Base-by-base conservation (phyloP, 1,140 invertebrate genomes). In the Scaptomyza montana region DNA sequence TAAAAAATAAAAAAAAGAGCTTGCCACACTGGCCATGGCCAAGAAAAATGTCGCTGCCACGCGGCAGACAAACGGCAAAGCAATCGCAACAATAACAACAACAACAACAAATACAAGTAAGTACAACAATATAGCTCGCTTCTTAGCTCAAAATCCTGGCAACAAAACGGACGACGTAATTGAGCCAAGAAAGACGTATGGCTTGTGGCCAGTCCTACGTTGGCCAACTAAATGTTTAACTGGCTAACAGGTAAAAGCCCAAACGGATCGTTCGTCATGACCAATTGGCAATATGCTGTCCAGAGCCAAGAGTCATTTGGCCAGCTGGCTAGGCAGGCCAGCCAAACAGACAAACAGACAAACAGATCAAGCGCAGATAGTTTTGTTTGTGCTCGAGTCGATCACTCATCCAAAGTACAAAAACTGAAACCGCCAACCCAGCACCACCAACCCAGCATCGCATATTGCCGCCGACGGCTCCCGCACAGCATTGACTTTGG, bases 331-430 rank as follows among this genome's bases (percentile, higher is more conserved):
- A 16, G 50, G 55, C 72, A 56, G 10, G 50, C 47, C 36, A 50
- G 62, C 51, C 68, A 1, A 10, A 30, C 33, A 43, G 25, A 9
- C 30, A 57, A 19, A 45, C 56, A 33, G 53, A 69, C 76, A 85
- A 67, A 85, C 79, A 89, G 84, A 89, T 89, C 84, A 89, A 70
- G 67, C 47, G 64, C 66, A 89, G 84, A 89, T 89, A 80, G 77
- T 87, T 87, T 87, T 87, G 85, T 87, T 87, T 87, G 84, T 81
- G 84, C 84, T 75, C 72, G 76, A 89, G 82, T 89, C 82, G 84
- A 89, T 87, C 82, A 87, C 82, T 87, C 82, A 87, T 87, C 82
- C 66, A 70, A 56, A 77, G 62, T 68, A 77, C 82, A 75, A 71
- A 77, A 36, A 36, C 33, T 33, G 61, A 54, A 66, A 28, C 63